Evolutionary conservation across 1,140 invertebrate genomes (phyloP), one percentile per base, ranked within the genome.

Genomic region (Kradibia gibbosae): DNA sequence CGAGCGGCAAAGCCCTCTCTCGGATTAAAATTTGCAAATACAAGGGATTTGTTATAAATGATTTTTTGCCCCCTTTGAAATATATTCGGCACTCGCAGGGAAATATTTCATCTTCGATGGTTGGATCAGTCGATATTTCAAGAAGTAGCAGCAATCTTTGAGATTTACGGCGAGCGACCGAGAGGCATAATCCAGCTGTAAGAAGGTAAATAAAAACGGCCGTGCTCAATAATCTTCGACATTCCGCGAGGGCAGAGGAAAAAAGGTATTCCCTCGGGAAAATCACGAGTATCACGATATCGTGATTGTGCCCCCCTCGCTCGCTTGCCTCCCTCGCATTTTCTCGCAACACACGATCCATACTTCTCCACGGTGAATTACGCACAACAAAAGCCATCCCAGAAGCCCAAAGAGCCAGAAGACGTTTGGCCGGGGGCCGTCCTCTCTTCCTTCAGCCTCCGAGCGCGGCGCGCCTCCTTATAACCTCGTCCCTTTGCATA

Each of bases 391-490:
- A 78, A 53, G 48, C 57, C 15, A 31, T 11, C 20, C 50, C 34
- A 45, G 60, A 78, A 78, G 76, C 39, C 28, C 31, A 74, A 75
- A 45, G 36, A 42, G 39, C 25, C n/a, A n/a, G n/a, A 60, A 75
- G 55, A 60, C 60, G 34, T 22, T 75, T 60, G n/a, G 53, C 36
- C 36, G 53, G 53, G 17, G 36, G 1, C 1, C 60, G 28, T 25
- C 36, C 73, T 60, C 60, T 75, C 31, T 60, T 60, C 45, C 25
- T 36, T 75, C 60, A 42, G n/a, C 36, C 42, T n/a, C 50, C 7
- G 55, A 36, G 36, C 36, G 31, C 28, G 28, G 70, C 20, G 70
- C 20, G 17, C n/a, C 73, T 22, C 20, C 34, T 60, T 57, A 34
- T 22, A 77, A 65, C 15, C 39, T 48, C n/a, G 36, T 60, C 39